A percentile compares a stretch with the other conserved stretches of the same genome.
These are phyloP conservation scores for Agrotis segetum DNA, from an alignment of 2,888 invertebrate genomes.

Conservation along the genomic window DNA sequence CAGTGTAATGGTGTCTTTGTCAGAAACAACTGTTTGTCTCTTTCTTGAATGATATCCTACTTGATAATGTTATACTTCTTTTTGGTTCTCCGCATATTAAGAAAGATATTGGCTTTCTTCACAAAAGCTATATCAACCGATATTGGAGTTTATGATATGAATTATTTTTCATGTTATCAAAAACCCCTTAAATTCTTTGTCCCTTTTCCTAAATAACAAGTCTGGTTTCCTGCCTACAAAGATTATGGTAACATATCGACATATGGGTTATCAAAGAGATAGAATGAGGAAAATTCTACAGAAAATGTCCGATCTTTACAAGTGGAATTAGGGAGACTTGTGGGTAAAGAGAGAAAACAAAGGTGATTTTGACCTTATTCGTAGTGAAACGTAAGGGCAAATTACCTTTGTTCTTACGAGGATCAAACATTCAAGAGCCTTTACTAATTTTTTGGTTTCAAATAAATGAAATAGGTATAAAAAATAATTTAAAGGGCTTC, in stretches of 20 bases:
- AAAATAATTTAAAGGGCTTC: too few species aligned
- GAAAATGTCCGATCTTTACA: constrained; percentile 22
- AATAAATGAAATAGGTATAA: background rate
- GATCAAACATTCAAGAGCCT: background rate
- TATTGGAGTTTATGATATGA: too few species aligned
- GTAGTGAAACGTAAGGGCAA: background rate
- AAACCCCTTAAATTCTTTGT: too few species aligned
- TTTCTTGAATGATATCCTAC: background rate
- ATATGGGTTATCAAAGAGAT: constrained; percentile 10
- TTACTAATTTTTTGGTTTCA: background rate
- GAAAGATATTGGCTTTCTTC: too few species aligned
- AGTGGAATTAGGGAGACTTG: constrained; percentile 23
- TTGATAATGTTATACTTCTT: too few species aligned
- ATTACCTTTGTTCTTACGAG: background rate
- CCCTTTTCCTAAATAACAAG: too few species aligned
- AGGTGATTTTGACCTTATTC: constrained; percentile 23
- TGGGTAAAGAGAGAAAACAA: constrained; percentile 8
- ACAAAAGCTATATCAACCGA: background rate
- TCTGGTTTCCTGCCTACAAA: background rate
- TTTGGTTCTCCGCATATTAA: too few species aligned
- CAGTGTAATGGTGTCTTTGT: background rate
- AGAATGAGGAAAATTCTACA: constrained; percentile 29
- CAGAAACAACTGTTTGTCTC: too few species aligned
- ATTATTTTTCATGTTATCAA: background rate
- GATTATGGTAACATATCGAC: constrained; percentile 8